Conservation (phyloP, 2,888 invertebrate species). For the Lomographa bimaculata region DNA sequence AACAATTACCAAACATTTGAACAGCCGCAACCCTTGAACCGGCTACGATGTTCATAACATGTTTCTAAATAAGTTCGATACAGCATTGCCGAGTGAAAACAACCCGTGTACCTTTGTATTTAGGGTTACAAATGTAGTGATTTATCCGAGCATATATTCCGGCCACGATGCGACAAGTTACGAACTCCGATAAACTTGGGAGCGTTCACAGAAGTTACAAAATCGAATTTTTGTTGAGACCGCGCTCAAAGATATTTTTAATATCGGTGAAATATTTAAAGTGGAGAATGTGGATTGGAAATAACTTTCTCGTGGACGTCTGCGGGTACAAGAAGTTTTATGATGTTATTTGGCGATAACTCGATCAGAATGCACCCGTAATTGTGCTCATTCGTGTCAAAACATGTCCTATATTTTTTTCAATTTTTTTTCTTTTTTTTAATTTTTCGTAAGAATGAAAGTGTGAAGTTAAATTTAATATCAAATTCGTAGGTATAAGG, state of each 20-base stretch:
- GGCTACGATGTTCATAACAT: conserved; percentile 32
- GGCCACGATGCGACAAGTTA: conserved; percentile 46
- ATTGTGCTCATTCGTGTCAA: too few species aligned
- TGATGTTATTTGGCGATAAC: too few species aligned
- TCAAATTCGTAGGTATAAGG: too few species aligned
- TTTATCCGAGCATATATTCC: conserved; percentile 36
- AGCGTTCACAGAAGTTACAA: conserved; percentile 51
- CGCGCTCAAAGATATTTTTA: conserved; percentile 49
- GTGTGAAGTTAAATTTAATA: too few species aligned
- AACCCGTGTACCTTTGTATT: conserved; percentile 13
- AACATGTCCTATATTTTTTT: too few species aligned
- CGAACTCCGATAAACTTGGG: conserved; percentile 47
- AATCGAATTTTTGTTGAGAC: conserved; percentile 54
- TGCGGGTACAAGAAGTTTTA: too few species aligned
- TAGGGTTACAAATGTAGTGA: conserved; percentile 27
- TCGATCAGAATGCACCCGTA: too few species aligned
- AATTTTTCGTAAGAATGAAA: too few species aligned
- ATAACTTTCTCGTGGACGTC: too few species aligned
- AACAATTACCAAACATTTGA: conserved; percentile 27
- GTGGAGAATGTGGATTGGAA: conserved; percentile 32
- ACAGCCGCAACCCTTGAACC: conserved; percentile 20
- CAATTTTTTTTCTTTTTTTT: too few species aligned
- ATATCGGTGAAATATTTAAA: conserved; percentile 48
- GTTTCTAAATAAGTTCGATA: conserved; percentile 30
- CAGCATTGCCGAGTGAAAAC: conserved; percentile 22